Base-by-base conservation (phyloP, 2,888 invertebrate species). In the Myathropa florea region DNA sequence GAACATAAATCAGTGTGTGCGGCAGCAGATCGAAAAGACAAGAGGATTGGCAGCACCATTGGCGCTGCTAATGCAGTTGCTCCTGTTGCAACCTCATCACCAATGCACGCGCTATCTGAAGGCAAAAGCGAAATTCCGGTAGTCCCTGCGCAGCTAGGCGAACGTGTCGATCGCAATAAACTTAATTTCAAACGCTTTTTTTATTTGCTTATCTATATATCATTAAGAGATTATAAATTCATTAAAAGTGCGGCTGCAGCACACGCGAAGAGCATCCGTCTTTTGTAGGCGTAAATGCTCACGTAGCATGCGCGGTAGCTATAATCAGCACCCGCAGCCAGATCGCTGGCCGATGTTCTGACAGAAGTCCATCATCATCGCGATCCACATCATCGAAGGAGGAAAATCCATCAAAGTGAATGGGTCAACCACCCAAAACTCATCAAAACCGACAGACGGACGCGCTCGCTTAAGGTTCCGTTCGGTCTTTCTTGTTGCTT, bases 251-350 rank as follows among this genome's bases (percentile, higher is more conserved):
- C 57, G 24, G 57, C 71, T 71, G 46, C 83, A 86, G 83, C 76
- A 79, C 78, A 83, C 71, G 84, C 46, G 59, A 30, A 68, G 46
- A 33, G 53, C 68, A 2, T 53, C 21, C 65, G n/a, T 24, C 33
- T 68, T 78, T 85, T 75, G 63, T 80, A 88, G 89, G 89, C 88
- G 89, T 89, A 78, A 64, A 75, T 71, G 70, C 53, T 72, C 89
- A 89, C 89, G 89, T 89, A 82, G 84, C 83, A 80, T 81, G 88
- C 88, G 88, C 89, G 88, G 89, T 88, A 88, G 89, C 89, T 88
- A 88, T 89, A 89, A 89, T 83, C 90, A 89, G 79, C 87, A 83
- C 87, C 86, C 83, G 77, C 46, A 68, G 59, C 24, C 23, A 14
- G 18, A 55, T 21, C 65, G 68, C 33, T 39, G 64, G 67, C 65